Evolutionary conservation across 2,888 invertebrate species (phyloP).

Genomic region (Ferrisia virgata): DNA sequence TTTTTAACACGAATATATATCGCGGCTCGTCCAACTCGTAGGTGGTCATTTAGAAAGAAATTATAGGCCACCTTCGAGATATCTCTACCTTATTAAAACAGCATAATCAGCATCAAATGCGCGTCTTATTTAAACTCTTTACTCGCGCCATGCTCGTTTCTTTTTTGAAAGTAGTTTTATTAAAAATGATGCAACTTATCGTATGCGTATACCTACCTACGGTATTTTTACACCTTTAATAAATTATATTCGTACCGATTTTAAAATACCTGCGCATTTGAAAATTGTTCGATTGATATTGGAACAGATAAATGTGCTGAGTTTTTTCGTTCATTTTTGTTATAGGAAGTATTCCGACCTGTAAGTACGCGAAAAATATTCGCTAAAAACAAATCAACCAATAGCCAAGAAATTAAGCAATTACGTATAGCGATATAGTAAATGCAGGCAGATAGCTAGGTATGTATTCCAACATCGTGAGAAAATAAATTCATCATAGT

Average conservation of each 20-base stretch:
- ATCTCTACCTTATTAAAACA: slow-evolving; percentile 39
- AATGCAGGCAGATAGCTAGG: neutral
- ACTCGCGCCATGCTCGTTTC: neutral
- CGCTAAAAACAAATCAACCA: too few species aligned
- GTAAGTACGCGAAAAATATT: too few species aligned
- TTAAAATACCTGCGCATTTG: too few species aligned
- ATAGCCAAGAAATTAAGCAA: slow-evolving; percentile 2
- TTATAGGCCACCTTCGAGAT: slow-evolving; percentile 40
- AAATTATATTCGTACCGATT: too few species aligned
- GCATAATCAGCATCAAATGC: slow-evolving; percentile 22
- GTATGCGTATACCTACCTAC: too few species aligned
- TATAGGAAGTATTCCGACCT: too few species aligned
- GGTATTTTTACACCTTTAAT: too few species aligned
- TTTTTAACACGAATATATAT: neutral
- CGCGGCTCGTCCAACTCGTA: neutral
- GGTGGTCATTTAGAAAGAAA: slow-evolving; percentile 41
- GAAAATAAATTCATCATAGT: neutral
- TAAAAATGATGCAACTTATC: too few species aligned
- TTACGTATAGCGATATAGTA: neutral
- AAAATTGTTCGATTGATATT: too few species aligned
- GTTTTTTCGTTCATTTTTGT: too few species aligned
- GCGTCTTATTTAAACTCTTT: neutral
- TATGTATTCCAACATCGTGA: neutral
- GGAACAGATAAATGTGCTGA: too few species aligned
- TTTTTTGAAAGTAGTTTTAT: neutral